Evolutionary conservation across 2,797 vertebrate genomes (phyloP).

Genomic region (Alfaro cultratus): DNA sequence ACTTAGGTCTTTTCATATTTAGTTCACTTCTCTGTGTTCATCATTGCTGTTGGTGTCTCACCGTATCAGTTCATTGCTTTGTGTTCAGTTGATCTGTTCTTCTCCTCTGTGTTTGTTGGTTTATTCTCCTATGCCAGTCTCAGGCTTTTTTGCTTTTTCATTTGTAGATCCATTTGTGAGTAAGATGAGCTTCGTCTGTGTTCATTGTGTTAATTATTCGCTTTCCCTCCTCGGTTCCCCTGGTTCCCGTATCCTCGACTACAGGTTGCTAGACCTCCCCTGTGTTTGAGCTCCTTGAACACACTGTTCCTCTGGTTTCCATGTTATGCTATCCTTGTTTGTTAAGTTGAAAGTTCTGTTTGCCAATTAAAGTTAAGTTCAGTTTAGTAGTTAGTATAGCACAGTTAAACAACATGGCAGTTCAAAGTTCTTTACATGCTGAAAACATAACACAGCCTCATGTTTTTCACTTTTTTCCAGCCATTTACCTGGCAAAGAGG

Average conservation of each 20-base stretch:
- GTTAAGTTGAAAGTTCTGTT: not conserved
- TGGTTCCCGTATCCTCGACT: not conserved
- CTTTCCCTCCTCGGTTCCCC: not conserved
- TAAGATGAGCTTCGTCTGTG: not conserved
- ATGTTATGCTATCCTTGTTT: not conserved
- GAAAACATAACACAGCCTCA: not conserved
- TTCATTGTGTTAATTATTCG: not conserved
- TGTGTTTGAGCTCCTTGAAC: not conserved
- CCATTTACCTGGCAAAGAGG: conserved; percentile 95
- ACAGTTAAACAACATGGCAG: not conserved
- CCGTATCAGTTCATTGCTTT: not conserved
- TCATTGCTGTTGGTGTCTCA: not conserved
- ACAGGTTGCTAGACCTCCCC: not conserved
- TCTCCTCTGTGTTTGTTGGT: not conserved
- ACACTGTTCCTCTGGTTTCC: not conserved
- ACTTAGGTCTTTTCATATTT: not conserved
- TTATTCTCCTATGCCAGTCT: not conserved
- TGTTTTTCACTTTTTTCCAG: conserved; percentile 65
- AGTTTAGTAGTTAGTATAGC: not conserved
- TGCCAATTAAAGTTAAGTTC: not conserved
- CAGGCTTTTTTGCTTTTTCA: not conserved
- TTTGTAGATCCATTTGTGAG: not conserved
- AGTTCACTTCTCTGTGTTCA: not conserved
- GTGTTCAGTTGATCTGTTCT: not conserved
- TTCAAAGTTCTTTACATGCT: too few species aligned